Base-by-base conservation (phyloP, 2,797 vertebrate species). In the Mustela erminea region DNA sequence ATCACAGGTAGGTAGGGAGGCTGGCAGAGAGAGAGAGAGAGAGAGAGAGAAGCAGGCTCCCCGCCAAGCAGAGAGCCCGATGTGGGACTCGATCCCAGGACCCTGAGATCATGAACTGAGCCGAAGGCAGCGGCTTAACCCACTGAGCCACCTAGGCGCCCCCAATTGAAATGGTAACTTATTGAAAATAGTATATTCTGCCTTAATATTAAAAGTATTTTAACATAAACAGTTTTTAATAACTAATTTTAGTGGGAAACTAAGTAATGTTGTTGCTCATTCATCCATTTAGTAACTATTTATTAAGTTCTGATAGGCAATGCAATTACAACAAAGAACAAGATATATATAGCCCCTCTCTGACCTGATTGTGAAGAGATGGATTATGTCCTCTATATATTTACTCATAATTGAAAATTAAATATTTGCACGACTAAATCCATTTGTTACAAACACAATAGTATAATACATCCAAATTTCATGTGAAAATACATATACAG, bases 121-220 rank as follows among this genome's bases (percentile, higher is more conserved):
- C 38, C 38, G 38, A 38, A 38, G 38, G 38, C 38, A 38, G 38
- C 38, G 38, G 38, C 38, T 38, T 38, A 38, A 38, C 38, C 38
- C 38, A 38, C 38, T 38, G 38, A 38, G 38, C 38, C 38, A 38
- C 3, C 38, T 38, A 38, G 38, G 38, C 38, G 38, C 38, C 38
- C 38, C 41, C 87, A 91, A 90, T 95, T 98, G 93, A 88, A 68
- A 75, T 94, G 84, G 87, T 70, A 72, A 23, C 87, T 95, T 75
- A 83, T 97, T 91, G 87, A 97, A 86, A n/a, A 94, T 96, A 75
- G 96, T 98, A 60, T 96, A 11, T 84, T 72, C 64, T 94, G 80
- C 72, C 54, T 77, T 17, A 43, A 70, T 85, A 90, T 84, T 82
- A 80, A 90, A 98, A 95, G n/a, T 38, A 90, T 90, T 54, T 95